These are phyloP conservation scores for Steatocranus sp. DNA, from an alignment of 2,797 vertebrate species.

Conservation along the genomic window DNA sequence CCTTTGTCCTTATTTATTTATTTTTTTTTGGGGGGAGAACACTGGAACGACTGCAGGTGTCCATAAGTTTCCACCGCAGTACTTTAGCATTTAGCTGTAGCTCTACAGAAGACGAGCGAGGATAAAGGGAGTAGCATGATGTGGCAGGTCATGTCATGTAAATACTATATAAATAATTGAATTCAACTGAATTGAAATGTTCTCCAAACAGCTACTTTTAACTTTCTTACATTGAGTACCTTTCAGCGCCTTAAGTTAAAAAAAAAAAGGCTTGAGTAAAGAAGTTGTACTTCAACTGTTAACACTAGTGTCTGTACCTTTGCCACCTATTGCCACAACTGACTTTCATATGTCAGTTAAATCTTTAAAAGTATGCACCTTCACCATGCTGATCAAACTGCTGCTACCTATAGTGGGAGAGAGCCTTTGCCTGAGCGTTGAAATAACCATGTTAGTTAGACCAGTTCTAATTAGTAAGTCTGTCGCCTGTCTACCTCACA, in stretches of 20 bases:
- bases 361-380: neutral
- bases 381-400: neutral
- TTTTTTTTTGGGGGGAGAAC: neutral
- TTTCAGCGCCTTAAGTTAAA: neutral
- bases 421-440: neutral
- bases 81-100: neutral
- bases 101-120: neutral
- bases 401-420: neutral
- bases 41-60: neutral
- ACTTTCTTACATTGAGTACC: neutral
- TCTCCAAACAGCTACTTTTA: neutral
- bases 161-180: neutral
- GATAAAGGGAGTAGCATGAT: neutral
- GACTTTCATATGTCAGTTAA: too few relatives aligned
- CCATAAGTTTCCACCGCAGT: neutral
- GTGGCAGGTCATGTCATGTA: neutral
- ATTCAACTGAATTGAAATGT: neutral
- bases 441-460: neutral
- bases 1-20: neutral
- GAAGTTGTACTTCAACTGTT: neutral
- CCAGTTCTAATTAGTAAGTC: neutral
- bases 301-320: too few relatives aligned
- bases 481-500: neutral
- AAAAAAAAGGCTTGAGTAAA: neutral
- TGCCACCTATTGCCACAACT: too few relatives aligned